Conservation (phyloP, 2,113 vertebrate genomes). For the Lontra canadensis region DNA sequence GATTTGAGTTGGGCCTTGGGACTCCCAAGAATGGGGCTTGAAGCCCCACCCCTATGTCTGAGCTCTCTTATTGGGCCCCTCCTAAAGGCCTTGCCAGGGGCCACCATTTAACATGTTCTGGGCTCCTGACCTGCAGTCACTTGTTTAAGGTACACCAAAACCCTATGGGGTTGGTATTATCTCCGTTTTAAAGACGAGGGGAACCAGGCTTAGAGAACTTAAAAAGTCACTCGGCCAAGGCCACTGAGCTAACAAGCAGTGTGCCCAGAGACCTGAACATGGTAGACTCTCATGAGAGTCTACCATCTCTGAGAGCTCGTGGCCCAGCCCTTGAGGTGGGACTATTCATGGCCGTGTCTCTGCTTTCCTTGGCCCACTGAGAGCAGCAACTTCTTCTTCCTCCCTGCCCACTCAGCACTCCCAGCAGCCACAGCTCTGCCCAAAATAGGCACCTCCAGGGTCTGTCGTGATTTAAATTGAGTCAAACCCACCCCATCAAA, state of each 20-base stretch:
- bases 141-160: background rate
- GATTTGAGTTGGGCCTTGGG: background rate
- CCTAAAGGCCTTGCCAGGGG: background rate
- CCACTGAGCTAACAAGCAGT: background rate
- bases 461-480: background rate
- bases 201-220: background rate
- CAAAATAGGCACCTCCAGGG: background rate
- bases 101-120: background rate
- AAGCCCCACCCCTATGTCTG: background rate
- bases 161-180: background rate
- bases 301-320: background rate
- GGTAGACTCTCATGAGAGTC: too few relatives aligned
- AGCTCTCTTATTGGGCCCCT: background rate
- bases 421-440: background rate
- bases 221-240: background rate
- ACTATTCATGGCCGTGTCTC: background rate
- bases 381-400: background rate
- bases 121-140: background rate
- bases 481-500: background rate
- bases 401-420: background rate
- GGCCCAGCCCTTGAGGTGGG: background rate
- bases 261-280: background rate
- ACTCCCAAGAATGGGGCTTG: background rate
- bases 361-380: background rate
- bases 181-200: background rate